Base-by-base conservation (phyloP, 2,888 invertebrate species). In the Athetis lepigone region DNA sequence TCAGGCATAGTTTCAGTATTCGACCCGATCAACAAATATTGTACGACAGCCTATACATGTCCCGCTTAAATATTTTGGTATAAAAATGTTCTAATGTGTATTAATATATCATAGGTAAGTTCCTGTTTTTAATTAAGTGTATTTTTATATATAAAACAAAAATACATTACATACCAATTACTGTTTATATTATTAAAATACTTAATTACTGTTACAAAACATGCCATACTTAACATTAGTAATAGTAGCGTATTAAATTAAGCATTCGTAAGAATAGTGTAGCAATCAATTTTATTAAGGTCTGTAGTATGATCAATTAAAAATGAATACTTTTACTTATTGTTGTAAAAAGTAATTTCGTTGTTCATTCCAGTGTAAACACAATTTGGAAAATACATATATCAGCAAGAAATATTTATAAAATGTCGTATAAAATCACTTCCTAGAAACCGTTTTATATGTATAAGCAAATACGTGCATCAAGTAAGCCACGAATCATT, bases 1-100 rank as follows among this genome's bases (percentile, higher is more conserved):
- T 85, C 88, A 5, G 66, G 86, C 0, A 70, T 74, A 29, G 77
- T 78, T 19, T 85, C 88, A 5, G 66, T 83, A 11, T 90, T 90
- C 68, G 84, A 87, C 68, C 89, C 88, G 1, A 63, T 47, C 3
- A 69, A 76, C 5, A 67, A 78, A 45, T 54, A 77, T 42, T 90
- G 90, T 74, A 89, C 88, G 19, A 70, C 81, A 2, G 69, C 21
- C 25, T 90, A 89, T 45, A 55, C 42, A n/a, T 79, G 79, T 59
- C 1, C 7, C 9, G 47, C 42, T 39, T 69, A 54, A 56, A 18
- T 6, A 27, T 21, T 16, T n/a, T 23, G 1, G 4, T 43, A 9
- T 6, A 16, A 61, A 18, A 47, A 13, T 40, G 11, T 61, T 43
- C 9, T 27, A 21, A 42, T 25, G 25, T 60, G 33, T 40, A 16